Percentiles rank a stretch among this genome's conserved stretches.
phyloP scores from a whole-genome alignment of 2,797 vertebrate species.

The Telmatherina bonti region DNA sequence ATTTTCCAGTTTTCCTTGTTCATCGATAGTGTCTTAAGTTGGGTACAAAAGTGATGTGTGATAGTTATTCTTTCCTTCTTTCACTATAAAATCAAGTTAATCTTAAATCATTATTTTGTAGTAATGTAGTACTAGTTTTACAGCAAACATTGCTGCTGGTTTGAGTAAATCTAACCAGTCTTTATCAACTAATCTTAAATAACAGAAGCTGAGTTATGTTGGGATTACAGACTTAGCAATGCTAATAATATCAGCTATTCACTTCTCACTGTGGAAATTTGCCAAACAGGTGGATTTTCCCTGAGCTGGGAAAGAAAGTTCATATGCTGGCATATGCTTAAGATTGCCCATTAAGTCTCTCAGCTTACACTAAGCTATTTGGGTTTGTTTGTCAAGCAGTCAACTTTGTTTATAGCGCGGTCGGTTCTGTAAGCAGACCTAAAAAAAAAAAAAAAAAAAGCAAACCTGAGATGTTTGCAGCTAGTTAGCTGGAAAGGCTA shows the following conservation, averaged over 20 bases:
- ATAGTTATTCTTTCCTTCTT: not conserved
- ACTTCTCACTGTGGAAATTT: slow-evolving; percentile 16
- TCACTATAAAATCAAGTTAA: not conserved
- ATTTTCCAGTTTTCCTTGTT: too few species aligned
- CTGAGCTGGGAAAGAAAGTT: slow-evolving; percentile 13
- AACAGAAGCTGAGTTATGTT: not conserved
- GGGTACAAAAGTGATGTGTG: not conserved
- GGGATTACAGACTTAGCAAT: slow-evolving; percentile 17
- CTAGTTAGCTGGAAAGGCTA: slow-evolving; percentile 51
- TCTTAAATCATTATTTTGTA: not conserved
- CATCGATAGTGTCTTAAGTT: not conserved
- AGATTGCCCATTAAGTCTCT: slow-evolving; percentile 4
- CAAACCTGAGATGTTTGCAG: slow-evolving; percentile 35
- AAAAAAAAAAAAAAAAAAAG: slow-evolving; percentile 1
- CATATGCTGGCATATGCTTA: slow-evolving; percentile 11
- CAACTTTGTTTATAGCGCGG: slow-evolving; percentile 35
- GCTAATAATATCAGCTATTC: slow-evolving; percentile 16
- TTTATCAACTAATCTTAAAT: slow-evolving; percentile 10
- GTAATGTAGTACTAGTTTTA: not conserved
- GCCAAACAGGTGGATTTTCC: slow-evolving; percentile 57
- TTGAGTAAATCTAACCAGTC: not conserved
- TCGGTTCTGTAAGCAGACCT: slow-evolving; percentile 5
- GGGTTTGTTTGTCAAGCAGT: slow-evolving; percentile 10
- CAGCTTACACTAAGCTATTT: slow-evolving; percentile 1
- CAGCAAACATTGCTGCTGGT: not conserved